Evolutionary conservation across 2,113 vertebrate species (phyloP).

Genomic region (Condylura cristata): DNA sequence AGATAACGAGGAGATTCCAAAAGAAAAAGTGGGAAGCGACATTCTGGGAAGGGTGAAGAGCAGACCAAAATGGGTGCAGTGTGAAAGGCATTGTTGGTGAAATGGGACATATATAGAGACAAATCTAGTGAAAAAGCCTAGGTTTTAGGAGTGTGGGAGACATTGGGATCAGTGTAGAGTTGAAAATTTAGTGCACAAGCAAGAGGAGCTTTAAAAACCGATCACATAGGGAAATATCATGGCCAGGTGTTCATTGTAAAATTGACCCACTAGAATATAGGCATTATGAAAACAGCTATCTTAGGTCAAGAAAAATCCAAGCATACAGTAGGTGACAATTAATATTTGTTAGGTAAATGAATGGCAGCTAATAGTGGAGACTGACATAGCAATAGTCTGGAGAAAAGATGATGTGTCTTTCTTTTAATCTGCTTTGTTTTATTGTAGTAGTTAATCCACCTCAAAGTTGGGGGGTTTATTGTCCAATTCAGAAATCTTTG

Average conservation of each 20-base stretch:
- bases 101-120: not conserved
- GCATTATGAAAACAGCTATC: not conserved
- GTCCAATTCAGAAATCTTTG: not conserved
- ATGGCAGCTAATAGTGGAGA: not conserved
- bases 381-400: not conserved
- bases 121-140: not conserved
- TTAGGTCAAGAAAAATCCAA: not conserved
- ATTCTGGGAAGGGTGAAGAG: not conserved
- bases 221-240: not conserved
- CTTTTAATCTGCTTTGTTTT: conserved; percentile 27
- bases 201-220: not conserved
- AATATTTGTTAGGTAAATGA: conserved; percentile 24
- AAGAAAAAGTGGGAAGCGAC: not conserved
- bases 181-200: not conserved
- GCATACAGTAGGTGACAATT: not conserved
- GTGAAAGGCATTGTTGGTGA: not conserved
- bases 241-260: not conserved
- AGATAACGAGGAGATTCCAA: conserved; percentile 46
- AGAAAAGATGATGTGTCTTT: not conserved
- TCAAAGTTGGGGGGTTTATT: conserved; percentile 2
- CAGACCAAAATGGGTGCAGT: not conserved
- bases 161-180: not conserved
- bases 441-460: not conserved
- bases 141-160: fast-evolving
- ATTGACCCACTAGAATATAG: not conserved